These are phyloP conservation scores for Andricus curvator DNA, from an alignment of 2,888 invertebrate genomes.

Conservation along the genomic window DNA sequence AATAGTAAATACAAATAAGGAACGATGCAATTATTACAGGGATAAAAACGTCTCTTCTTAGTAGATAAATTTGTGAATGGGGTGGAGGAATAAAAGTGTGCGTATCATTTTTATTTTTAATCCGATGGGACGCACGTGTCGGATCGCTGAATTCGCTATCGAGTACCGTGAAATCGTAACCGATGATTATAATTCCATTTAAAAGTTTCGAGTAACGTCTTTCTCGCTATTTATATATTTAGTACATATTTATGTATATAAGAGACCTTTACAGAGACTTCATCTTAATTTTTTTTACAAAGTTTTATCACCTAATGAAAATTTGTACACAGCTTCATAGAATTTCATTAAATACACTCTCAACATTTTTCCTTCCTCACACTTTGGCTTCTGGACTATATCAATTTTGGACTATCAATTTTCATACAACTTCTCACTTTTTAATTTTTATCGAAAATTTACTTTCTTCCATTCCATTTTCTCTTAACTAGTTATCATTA, in stretches of 20 bases:
- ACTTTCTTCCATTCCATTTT: neutral
- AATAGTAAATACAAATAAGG: conserved; percentile 24
- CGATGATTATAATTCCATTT: conserved; percentile 57
- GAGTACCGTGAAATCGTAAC: conserved; percentile 58
- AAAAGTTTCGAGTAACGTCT: conserved; percentile 51
- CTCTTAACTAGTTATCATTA: neutral
- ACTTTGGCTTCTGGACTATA: conserved; percentile 65
- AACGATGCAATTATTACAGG: conserved; percentile 24
- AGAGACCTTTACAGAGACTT: conserved; percentile 56
- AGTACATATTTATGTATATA: conserved; percentile 66
- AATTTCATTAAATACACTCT: conserved; percentile 56
- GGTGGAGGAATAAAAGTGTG: conserved; percentile 20
- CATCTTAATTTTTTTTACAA: conserved; percentile 56
- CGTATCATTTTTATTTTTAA: conserved; percentile 33
- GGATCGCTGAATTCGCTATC: conserved; percentile 51
- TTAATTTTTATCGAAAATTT: conserved; percentile 32
- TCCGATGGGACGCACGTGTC: conserved; percentile 48
- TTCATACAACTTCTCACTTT: conserved; percentile 29
- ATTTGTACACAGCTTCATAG: conserved; percentile 74
- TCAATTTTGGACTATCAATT: conserved; percentile 56
- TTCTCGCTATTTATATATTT: conserved; percentile 58
- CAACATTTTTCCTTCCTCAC: conserved; percentile 52
- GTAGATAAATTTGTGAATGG: neutral
- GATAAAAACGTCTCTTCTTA: conserved; percentile 6
- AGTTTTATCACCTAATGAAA: conserved; percentile 66